A percentile compares a stretch with the other conserved stretches of the same genome.
Evolutionary conservation across 2,113 vertebrate species (phyloP).

Genomic region (Lycaon pictus): DNA sequence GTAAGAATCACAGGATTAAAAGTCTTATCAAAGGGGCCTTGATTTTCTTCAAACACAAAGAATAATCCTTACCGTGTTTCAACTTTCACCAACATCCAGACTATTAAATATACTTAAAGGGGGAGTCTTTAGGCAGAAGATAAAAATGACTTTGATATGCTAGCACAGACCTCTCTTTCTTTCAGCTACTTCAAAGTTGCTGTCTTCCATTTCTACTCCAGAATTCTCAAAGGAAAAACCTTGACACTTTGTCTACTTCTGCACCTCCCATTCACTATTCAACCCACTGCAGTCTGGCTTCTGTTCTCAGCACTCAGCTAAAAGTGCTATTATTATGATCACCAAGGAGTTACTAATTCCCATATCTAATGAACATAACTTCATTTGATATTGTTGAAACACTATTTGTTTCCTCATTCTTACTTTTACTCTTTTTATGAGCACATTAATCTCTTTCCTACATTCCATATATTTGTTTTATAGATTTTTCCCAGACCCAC

Average conservation of each 20-base stretch:
- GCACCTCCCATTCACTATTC: background rate
- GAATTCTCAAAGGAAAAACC: slow-evolving; percentile 25
- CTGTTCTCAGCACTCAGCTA: background rate
- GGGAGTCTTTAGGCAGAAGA: slow-evolving; percentile 57
- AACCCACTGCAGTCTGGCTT: background rate
- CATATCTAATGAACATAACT: background rate
- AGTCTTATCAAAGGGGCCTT: slow-evolving; percentile 23
- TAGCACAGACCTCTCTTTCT: slow-evolving; percentile 49
- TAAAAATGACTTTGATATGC: slow-evolving; percentile 76
- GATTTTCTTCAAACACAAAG: slow-evolving; percentile 56
- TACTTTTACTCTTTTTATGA: background rate
- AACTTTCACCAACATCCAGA: slow-evolving; percentile 26
- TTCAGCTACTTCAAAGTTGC: slow-evolving; percentile 67
- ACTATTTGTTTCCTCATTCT: background rate
- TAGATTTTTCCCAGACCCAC: background rate
- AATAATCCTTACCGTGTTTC: slow-evolving; percentile 53
- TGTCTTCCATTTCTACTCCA: slow-evolving; percentile 58
- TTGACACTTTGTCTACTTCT: slow-evolving; percentile 11
- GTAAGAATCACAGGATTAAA: slow-evolving; percentile 23
- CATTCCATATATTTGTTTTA: background rate
- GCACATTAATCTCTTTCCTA: background rate
- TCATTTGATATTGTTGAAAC: background rate
- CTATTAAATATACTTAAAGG: slow-evolving; percentile 63
- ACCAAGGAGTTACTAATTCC: background rate
- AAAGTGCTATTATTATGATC: background rate